Conservation (phyloP, 2,888 invertebrate species). For the Plagodis dolabraria region DNA sequence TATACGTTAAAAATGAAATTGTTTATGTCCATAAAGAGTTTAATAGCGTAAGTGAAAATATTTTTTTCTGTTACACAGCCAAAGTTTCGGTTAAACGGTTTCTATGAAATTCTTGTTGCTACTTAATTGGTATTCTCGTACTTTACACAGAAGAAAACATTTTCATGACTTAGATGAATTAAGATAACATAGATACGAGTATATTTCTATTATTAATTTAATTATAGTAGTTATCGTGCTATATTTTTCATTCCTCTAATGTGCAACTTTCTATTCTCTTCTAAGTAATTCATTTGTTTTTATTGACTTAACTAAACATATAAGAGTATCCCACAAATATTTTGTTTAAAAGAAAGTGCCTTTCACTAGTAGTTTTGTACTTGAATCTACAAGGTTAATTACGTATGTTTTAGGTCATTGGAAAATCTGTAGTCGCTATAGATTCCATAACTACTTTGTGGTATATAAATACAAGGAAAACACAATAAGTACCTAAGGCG, state of each 20-base stretch:
- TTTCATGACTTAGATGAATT: slow-evolving; percentile 2
- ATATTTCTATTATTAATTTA: not conserved
- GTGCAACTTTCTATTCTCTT: slow-evolving; percentile 21
- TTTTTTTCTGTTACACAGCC: slow-evolving; percentile 60
- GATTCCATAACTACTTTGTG: not conserved
- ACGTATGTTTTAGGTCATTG: slow-evolving; percentile 15
- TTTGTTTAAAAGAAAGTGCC: slow-evolving; percentile 59
- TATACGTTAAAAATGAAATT: slow-evolving; percentile 74
- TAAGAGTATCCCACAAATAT: slow-evolving; percentile 19
- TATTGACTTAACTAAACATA: slow-evolving; percentile 27
- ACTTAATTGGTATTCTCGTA: slow-evolving; percentile 10
- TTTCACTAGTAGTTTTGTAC: slow-evolving; percentile 43
- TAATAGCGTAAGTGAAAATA: slow-evolving; percentile 70
- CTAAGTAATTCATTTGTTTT: slow-evolving; percentile 14
- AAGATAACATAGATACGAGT: not conserved
- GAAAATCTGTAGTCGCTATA: slow-evolving; percentile 1
- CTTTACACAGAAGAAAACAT: slow-evolving; percentile 10
- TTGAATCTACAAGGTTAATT: slow-evolving; percentile 28
- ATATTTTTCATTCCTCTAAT: slow-evolving; percentile 27
- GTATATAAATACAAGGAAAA: no score
- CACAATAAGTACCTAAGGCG: no score
- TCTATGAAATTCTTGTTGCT: slow-evolving; percentile 31
- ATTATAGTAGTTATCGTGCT: not conserved
- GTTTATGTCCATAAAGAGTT: slow-evolving; percentile 67
- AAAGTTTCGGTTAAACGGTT: slow-evolving; percentile 56